Conservation (phyloP, 2,113 vertebrate species). For the Oriolus oriolus region DNA sequence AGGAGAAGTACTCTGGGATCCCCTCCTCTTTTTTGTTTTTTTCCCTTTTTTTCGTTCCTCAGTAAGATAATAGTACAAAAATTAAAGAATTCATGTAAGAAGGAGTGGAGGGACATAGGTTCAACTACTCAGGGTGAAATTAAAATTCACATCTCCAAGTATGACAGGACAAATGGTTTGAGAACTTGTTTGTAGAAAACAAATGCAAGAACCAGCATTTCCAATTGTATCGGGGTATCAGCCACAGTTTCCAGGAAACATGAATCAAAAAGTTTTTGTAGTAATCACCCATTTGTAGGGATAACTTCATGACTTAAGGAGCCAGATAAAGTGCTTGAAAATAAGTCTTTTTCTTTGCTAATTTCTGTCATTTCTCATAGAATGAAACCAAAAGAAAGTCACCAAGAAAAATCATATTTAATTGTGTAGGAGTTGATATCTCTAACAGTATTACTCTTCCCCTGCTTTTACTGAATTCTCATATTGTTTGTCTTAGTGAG, state of each 20-base stretch:
- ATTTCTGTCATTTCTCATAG: neutral
- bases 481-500: neutral
- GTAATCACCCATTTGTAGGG: neutral
- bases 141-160: neutral
- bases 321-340: neutral
- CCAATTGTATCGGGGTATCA: neutral
- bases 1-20: accelerated
- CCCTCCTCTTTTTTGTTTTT: neutral
- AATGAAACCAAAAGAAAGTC: neutral
- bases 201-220: neutral
- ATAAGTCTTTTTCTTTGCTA: neutral
- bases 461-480: neutral
- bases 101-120: neutral
- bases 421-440: neutral
- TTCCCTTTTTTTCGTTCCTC: neutral
- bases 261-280: neutral
- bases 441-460: neutral
- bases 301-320: neutral
- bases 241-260: neutral
- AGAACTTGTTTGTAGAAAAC: neutral
- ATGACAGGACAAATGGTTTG: neutral
- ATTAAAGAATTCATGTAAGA: neutral
- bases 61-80: neutral
- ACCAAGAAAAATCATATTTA: neutral
- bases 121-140: neutral